These are phyloP conservation scores for Colossoma macropomum DNA, from an alignment of 2,113 vertebrate species.

Conservation along the genomic window DNA sequence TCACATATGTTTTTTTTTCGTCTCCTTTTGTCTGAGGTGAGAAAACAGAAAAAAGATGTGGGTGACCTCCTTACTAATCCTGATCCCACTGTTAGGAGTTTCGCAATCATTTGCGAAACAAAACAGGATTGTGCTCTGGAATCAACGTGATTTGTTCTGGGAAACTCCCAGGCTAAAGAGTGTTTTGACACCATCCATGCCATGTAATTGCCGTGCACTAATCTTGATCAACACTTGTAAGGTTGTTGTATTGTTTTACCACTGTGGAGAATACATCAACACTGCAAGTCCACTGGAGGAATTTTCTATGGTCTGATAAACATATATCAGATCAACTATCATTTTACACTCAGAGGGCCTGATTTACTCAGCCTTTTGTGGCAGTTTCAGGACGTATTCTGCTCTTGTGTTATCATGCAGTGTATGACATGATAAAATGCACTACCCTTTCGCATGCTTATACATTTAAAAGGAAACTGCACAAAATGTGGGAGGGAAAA, in stretches of 20 bases:
- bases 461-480: too few relatives aligned
- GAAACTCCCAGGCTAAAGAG: neutral
- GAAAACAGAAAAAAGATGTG: constrained; percentile 41
- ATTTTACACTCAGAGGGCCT: too few relatives aligned
- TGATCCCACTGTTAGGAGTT: constrained; percentile 6
- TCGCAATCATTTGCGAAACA: neutral
- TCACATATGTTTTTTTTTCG: neutral
- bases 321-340: too few relatives aligned
- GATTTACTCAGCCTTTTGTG: too few relatives aligned
- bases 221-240: neutral
- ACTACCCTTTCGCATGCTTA: too few relatives aligned
- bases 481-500: too few relatives aligned
- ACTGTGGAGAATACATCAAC: neutral
- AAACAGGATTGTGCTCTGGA: neutral
- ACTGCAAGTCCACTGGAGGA: too few relatives aligned
- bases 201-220: neutral
- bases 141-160: neutral
- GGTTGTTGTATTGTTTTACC: neutral
- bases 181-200: neutral
- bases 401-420: too few relatives aligned
- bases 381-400: too few relatives aligned
- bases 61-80: constrained; percentile 51
- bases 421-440: too few relatives aligned
- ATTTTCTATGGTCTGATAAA: too few relatives aligned
- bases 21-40: constrained; percentile 36